Evolutionary conservation across 1,140 invertebrate genomes (phyloP), one percentile per base, ranked within the genome.

Genomic region (Anoplophora glabripennis): DNA sequence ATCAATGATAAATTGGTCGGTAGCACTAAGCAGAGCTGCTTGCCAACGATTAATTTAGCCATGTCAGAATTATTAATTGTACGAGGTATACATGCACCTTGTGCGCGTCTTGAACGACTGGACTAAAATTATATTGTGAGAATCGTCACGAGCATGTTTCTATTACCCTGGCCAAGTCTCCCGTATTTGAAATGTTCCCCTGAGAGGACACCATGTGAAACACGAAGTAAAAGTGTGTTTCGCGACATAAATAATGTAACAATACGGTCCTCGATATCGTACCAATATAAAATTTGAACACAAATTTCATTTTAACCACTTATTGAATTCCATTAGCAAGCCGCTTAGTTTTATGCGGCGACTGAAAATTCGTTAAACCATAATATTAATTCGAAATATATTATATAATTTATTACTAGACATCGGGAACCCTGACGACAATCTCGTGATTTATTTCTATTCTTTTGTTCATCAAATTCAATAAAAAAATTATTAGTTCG

Each of bases 231-330:
- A 53, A 59, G 53, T 59, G 48, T 34, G 46, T 53, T 14, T 42
- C 46, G 11, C 48, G 18, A 41, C 48, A 59, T 59, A 59, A 59
- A 59, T 59, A 59, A 59, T 59, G 52, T 48, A 59, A 51, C 21
- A 46, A 45, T 53, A 28, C 57, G 12, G 33, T 34, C 33, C 38
- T 12, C 41, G 53, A 41, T 35, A 51, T 33, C 18, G 35, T 52
- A 59, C 47, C 57, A 59, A 52, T 59, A 33, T 52, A 59, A 33
- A 52, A 52, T 59, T 59, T 59, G 52, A 36, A 58, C 52, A 59
- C 46, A 44, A 53, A 59, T 53, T 59, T 41, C 46, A 52, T 59
- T 33, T 45, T 18, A 44, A 4, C 36, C 48, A 36, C 37, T 21
- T 44, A 15, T 51, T 51, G 37, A 28, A 28, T 28, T 28, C 21